A percentile compares a stretch with the other conserved stretches of the same genome.
Evolutionary conservation across 1,140 invertebrate genomes (phyloP).

Genomic region (Leptopilina boulardi): DNA sequence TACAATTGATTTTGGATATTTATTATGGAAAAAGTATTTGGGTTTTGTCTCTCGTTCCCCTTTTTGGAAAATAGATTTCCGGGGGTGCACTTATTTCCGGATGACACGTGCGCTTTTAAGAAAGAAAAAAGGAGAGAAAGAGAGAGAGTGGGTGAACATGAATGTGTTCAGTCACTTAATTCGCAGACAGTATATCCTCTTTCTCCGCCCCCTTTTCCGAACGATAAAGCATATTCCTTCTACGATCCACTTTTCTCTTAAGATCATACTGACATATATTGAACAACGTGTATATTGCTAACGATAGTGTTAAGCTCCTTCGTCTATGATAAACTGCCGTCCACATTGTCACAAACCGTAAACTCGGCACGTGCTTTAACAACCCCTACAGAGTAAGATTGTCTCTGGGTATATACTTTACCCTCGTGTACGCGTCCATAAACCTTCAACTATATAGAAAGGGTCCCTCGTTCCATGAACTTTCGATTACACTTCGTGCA

Average conservation of each 20-base stretch:
- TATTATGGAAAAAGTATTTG: too few species aligned
- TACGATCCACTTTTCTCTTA: conserved; percentile 9
- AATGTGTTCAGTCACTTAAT: conserved; percentile 46
- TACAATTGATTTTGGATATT: too few species aligned
- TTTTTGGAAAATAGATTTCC: conserved; percentile 42
- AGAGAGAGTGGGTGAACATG: conserved; percentile 21
- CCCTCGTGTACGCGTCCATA: neutral
- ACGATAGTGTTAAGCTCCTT: neutral
- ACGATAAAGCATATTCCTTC: conserved; percentile 39
- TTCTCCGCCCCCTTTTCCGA: conserved; percentile 37
- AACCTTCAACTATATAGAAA: neutral
- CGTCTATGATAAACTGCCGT: neutral
- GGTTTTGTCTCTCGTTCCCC: neutral
- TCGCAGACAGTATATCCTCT: neutral
- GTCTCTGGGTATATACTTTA: neutral
- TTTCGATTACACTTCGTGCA: conserved; percentile 12
- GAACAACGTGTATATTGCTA: conserved; percentile 22
- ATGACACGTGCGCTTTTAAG: conserved; percentile 42
- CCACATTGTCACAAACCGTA: conserved; percentile 20
- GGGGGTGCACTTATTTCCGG: conserved; percentile 48
- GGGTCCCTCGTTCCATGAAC: conserved; percentile 10
- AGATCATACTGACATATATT: neutral
- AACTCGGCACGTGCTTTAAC: conserved; percentile 14
- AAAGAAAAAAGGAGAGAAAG: too few species aligned
- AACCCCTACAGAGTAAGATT: conserved; percentile 4